These are phyloP conservation scores for Sarcophaga caerulescens DNA, from an alignment of 2,888 invertebrate species.

Conservation along the genomic window DNA sequence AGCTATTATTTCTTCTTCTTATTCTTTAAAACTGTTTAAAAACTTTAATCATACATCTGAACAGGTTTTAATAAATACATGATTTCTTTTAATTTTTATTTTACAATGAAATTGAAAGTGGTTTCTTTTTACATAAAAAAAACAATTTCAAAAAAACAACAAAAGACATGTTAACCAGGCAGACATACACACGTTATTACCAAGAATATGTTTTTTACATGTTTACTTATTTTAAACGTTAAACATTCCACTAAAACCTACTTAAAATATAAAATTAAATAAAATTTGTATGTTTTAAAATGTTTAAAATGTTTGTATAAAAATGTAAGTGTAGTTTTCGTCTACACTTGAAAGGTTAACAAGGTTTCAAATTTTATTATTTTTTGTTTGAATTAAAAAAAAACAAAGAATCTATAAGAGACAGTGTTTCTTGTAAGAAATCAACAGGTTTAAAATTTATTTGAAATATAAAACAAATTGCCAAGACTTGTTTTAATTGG, in stretches of 20 bases:
- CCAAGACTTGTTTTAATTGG: constrained; percentile 19
- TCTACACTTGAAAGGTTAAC: constrained; percentile 76
- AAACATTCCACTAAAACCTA: not conserved
- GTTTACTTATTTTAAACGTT: not conserved
- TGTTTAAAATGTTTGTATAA: not conserved
- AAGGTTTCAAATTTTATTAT: constrained; percentile 72
- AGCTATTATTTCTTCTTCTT: constrained; percentile 1
- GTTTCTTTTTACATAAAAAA: constrained; percentile 21
- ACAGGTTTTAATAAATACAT: too few relatives aligned
- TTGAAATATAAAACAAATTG: constrained; percentile 21
- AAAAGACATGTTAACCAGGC: not conserved
- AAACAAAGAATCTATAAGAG: not conserved
- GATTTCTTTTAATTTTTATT: constrained; percentile 6
- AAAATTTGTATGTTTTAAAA: constrained; percentile 9
- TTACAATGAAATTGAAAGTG: constrained; percentile 48
- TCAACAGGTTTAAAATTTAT: not conserved
- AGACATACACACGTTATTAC: constrained; percentile 2
- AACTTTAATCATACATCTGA: too few relatives aligned
- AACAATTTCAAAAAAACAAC: too few relatives aligned
- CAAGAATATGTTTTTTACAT: constrained; percentile 41
- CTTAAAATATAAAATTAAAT: constrained; percentile 11
- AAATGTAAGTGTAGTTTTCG: constrained; percentile 9
- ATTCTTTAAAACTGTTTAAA: not conserved
- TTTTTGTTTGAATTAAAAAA: constrained; percentile 33
- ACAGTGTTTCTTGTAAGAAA: not conserved